These are phyloP conservation scores for Notodonta ziczac DNA, from an alignment of 2,888 invertebrate species.

Conservation along the genomic window DNA sequence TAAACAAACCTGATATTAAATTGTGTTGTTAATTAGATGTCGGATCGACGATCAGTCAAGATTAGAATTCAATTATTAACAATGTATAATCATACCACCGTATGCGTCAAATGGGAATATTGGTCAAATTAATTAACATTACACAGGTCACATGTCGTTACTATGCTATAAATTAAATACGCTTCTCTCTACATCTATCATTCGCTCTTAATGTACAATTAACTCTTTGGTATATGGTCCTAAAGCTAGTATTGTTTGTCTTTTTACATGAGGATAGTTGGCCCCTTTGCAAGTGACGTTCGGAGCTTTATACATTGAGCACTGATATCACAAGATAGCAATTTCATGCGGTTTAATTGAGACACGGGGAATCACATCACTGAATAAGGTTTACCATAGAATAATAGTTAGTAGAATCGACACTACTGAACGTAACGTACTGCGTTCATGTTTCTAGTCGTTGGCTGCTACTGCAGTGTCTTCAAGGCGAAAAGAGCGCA, in stretches of 20 bases:
- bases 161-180: constrained; percentile 78
- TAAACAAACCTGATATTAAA: constrained; percentile 41
- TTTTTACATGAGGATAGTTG: constrained; percentile 66
- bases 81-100: constrained; percentile 23
- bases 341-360: constrained; percentile 33
- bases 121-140: constrained; percentile 68
- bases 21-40: constrained; percentile 30
- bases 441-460: too few relatives aligned
- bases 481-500: too few relatives aligned
- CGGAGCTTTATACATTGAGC: constrained; percentile 30
- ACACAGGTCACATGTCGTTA: constrained; percentile 73
- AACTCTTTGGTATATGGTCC: constrained; percentile 83
- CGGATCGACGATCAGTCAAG: constrained; percentile 34
- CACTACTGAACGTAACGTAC: too few relatives aligned
- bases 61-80: constrained; percentile 31
- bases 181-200: constrained; percentile 63
- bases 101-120: constrained; percentile 57
- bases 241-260: constrained; percentile 77
- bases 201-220: constrained; percentile 79
- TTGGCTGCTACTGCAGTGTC: too few relatives aligned
- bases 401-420: too few relatives aligned
- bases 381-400: too few relatives aligned
- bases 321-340: constrained; percentile 38
- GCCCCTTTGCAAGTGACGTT: constrained; percentile 62
- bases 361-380: constrained; percentile 15